A percentile compares a stretch with the other conserved stretches of the same genome.
Evolutionary conservation across 2,888 invertebrate species (phyloP).

Genomic region (Platerodrilus igneus): DNA sequence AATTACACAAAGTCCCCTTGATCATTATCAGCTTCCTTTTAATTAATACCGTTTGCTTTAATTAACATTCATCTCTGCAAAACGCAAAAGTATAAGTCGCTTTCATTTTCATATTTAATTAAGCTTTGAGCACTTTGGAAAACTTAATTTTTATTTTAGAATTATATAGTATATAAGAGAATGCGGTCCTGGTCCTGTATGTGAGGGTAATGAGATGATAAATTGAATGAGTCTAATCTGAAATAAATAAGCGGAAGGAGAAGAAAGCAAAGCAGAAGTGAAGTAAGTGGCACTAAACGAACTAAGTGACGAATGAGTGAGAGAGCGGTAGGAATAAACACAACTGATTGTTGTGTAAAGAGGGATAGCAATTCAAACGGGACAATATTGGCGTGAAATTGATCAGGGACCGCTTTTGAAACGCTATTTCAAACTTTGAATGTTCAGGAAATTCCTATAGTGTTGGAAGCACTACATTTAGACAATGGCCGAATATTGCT

Average conservation of each 20-base stretch:
- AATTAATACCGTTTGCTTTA: constrained; percentile 35
- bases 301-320: constrained; percentile 46
- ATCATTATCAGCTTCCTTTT: constrained; percentile 34
- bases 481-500: constrained; percentile 14
- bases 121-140: too few species aligned
- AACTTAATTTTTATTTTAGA: too few species aligned
- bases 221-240: constrained; percentile 49
- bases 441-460: constrained; percentile 44
- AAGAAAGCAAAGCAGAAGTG: constrained; percentile 44
- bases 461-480: constrained; percentile 31
- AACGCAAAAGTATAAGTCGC: constrained; percentile 32
- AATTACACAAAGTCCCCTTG: constrained; percentile 20
- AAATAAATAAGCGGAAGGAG: constrained; percentile 48
- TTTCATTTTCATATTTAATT: constrained; percentile 26
- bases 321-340: constrained; percentile 22
- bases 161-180: too few species aligned
- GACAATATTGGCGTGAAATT: constrained; percentile 49
- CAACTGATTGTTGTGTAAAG: constrained; percentile 19
- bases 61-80: constrained; percentile 33
- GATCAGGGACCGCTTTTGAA: constrained; percentile 39
- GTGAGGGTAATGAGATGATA: constrained; percentile 46
- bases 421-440: constrained; percentile 39
- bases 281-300: constrained; percentile 47
- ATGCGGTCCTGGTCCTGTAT: constrained; percentile 18
- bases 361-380: constrained; percentile 33